Percentiles rank a stretch among this genome's conserved stretches.
Evolutionary conservation across 2,113 vertebrate genomes (phyloP).

Genomic region (Numenius arquata): DNA sequence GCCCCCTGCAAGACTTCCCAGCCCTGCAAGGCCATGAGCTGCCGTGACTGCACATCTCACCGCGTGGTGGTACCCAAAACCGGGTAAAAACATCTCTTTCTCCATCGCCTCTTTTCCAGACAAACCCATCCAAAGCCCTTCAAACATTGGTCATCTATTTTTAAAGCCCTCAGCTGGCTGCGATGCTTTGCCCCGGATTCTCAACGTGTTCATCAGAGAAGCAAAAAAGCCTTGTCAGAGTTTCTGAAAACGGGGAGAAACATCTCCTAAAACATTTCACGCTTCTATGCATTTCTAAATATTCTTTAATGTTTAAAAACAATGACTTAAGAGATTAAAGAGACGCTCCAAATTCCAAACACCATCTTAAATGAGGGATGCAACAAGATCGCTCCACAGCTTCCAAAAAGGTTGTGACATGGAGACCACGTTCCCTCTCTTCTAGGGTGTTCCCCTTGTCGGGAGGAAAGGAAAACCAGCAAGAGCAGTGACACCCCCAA

Average conservation of each 20-base stretch:
- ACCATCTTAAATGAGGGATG: neutral
- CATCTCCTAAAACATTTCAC: neutral
- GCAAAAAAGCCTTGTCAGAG: neutral
- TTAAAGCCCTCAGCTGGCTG: neutral
- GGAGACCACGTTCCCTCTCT: neutral
- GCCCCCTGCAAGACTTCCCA: neutral
- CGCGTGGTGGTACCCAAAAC: neutral
- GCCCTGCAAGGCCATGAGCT: neutral
- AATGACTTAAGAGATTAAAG: neutral
- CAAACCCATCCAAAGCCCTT: neutral
- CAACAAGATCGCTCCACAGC: neutral
- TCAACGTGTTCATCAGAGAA: neutral
- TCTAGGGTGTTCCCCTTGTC: neutral
- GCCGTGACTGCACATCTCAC: neutral
- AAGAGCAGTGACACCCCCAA: neutral
- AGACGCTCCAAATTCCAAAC: neutral
- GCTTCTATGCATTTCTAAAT: neutral
- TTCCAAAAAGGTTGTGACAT: neutral
- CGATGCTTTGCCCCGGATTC: neutral
- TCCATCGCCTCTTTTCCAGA: neutral
- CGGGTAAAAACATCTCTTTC: neutral
- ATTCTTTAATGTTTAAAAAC: conserved; percentile 30
- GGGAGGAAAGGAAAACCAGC: neutral
- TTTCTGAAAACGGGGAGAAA: neutral
- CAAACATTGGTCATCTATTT: neutral